Base-by-base conservation (phyloP, 2,113 vertebrate species). In the Salminus brasiliensis region DNA sequence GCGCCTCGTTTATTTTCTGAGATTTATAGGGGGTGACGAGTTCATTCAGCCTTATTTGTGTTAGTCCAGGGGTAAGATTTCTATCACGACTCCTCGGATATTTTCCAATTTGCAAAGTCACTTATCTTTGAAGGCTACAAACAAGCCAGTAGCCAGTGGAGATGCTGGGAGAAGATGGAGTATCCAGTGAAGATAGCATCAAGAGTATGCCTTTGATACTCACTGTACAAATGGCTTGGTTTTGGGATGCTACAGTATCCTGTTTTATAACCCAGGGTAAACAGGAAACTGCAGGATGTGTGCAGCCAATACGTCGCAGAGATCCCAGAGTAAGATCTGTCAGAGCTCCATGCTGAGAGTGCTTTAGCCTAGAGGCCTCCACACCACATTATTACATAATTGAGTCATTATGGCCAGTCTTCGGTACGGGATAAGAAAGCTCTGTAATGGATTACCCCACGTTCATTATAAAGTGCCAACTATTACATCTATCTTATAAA, bases 11-110 rank as follows among this genome's bases (percentile, higher is more conserved):
- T 88, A 70, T 88, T 84, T 81, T 83, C 84, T 72, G 36, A 81
- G 39, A 81, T 85, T 89, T 81, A 85, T 79, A 75, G 53, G 70
- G 55, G 84, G 75, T 60, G 80, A 85, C 45, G 45, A 84, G 82
- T 85, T 89, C 88, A 82, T 86, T 84, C 80, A 67, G 74, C 59
- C 52, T 74, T 74, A 1, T 85, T 86, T 87, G 66, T 78, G 39
- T 83, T 66, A 73, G 57, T 79, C 53, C 11, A 76, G 15, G 1
- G 5, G 63, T 66, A 30, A 74, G 57, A 84, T 85, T 79, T 83
- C 80, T 81, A 82, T 84, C 66, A 81, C 34, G 41, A 32, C 65
- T 52, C 32, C 80, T 80, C 55, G 16, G 34, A 68, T 82, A 65
- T 55, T 80, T 84, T 27, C 12, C 39, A 45, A 67, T 83, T 80